Conservation (phyloP, 2,797 vertebrate species). For the Hydrocynus forskahlii region DNA sequence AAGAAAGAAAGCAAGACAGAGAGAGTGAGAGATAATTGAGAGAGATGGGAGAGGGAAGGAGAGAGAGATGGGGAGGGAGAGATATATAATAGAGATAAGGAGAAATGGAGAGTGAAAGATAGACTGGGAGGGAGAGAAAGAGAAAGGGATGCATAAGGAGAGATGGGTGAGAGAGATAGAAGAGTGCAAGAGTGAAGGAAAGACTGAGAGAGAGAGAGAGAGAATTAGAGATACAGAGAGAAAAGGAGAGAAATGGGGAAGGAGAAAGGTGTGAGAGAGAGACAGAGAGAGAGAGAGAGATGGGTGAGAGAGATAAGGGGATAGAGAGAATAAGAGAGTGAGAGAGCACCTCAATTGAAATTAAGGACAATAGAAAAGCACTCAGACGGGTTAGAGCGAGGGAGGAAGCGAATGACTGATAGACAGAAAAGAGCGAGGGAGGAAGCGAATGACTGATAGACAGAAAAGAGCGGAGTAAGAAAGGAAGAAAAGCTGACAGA, state of each 20-base stretch:
- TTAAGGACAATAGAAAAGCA: conserved; percentile 24
- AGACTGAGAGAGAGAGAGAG: neutral
- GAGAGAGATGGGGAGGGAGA: no score
- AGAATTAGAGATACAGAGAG: no score
- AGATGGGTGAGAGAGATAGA: neutral
- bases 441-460: conserved; percentile 19
- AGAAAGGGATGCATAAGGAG: neutral
- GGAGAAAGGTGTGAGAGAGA: no score
- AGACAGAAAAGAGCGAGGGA: neutral
- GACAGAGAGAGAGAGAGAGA: neutral
- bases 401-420: conserved; percentile 16
- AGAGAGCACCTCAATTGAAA: conserved; percentile 28
- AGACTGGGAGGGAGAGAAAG: neutral
- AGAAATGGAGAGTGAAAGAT: neutral
- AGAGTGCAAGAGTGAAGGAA: neutral
- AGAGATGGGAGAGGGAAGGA: no score
- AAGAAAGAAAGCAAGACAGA: neutral
- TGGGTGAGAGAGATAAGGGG: neutral
- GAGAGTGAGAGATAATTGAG: neutral
- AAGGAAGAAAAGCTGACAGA: neutral
- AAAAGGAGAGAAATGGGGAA: neutral
- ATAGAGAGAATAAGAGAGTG: neutral
- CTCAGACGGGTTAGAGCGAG: conserved; percentile 14
- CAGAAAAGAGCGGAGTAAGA: neutral
- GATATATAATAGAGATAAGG: no score